These are phyloP conservation scores for Masticophis lateralis DNA, from an alignment of 2,797 vertebrate genomes.

Conservation along the genomic window DNA sequence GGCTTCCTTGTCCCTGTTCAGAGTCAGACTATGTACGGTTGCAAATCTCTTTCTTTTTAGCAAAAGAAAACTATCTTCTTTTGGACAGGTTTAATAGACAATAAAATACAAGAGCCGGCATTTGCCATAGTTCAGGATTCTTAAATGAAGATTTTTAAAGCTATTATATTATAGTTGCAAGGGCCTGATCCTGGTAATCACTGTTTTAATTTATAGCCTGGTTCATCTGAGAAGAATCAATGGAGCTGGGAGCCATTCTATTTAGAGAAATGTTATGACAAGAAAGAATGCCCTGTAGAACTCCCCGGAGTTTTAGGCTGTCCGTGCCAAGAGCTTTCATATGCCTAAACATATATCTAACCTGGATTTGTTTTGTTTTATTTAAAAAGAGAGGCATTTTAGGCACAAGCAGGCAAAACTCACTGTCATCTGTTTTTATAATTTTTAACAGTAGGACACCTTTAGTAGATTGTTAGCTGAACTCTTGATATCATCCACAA, in stretches of 20 bases:
- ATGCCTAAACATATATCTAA: not conserved
- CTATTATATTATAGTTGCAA: not conserved
- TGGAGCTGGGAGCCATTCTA: not conserved
- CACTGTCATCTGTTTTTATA: not conserved
- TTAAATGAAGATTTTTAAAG: not conserved
- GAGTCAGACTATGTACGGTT: not conserved
- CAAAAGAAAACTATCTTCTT: not conserved
- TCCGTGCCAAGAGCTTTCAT: not conserved
- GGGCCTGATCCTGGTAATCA: not conserved
- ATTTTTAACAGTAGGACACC: not conserved
- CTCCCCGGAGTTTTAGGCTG: not conserved
- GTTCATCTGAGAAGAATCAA: not conserved
- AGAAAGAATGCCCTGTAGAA: not conserved
- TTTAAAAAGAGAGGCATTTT: constrained; percentile 1
- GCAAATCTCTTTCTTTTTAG: not conserved
- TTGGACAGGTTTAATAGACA: not conserved
- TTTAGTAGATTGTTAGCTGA: constrained; percentile 40
- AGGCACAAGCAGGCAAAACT: not conserved
- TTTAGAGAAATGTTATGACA: constrained; percentile 2
- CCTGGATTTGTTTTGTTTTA: not conserved
- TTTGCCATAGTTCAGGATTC: not conserved
- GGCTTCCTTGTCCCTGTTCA: not conserved
- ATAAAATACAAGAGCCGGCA: not conserved
- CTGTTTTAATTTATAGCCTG: not conserved
- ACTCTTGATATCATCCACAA: constrained; percentile 37